Conservation (phyloP, 2,797 vertebrate genomes). For the Alfaro cultratus region DNA sequence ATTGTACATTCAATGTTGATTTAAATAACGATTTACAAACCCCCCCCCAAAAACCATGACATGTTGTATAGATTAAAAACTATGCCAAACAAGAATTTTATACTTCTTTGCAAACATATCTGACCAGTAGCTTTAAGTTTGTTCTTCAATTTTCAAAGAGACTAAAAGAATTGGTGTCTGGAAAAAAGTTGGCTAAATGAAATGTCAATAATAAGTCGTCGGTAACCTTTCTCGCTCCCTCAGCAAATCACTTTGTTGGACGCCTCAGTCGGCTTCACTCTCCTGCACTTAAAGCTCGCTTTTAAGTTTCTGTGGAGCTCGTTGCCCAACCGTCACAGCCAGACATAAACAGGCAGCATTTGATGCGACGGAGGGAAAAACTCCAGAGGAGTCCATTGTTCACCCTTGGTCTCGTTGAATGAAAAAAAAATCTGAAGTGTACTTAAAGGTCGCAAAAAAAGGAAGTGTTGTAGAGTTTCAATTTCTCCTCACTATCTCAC, state of each 20-base stretch:
- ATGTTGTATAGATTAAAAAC: not conserved
- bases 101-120: not conserved
- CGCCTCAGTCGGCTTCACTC: constrained; percentile 21
- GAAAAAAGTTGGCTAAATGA: constrained; percentile 45
- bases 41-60: not conserved
- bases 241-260: constrained; percentile 12
- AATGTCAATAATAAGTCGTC: constrained; percentile 49
- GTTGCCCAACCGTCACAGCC: constrained; percentile 1
- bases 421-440: constrained; percentile 20
- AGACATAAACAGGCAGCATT: constrained; percentile 24
- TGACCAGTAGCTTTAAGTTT: not conserved
- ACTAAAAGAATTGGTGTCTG: constrained; percentile 18
- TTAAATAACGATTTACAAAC: not conserved
- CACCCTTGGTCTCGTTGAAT: not conserved
- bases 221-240: constrained; percentile 31
- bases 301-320: constrained; percentile 19
- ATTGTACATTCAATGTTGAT: not conserved
- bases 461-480: constrained; percentile 18
- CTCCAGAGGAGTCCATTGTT: not conserved
- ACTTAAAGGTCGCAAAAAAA: constrained; percentile 3
- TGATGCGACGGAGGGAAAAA: constrained; percentile 3
- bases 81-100: not conserved
- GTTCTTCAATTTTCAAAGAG: not conserved
- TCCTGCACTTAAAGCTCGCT: constrained; percentile 15
- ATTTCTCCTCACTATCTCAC: constrained; percentile 11